phyloP scores from a whole-genome alignment of 1,140 invertebrate species.

The Anoplolepis gracilipes region DNA sequence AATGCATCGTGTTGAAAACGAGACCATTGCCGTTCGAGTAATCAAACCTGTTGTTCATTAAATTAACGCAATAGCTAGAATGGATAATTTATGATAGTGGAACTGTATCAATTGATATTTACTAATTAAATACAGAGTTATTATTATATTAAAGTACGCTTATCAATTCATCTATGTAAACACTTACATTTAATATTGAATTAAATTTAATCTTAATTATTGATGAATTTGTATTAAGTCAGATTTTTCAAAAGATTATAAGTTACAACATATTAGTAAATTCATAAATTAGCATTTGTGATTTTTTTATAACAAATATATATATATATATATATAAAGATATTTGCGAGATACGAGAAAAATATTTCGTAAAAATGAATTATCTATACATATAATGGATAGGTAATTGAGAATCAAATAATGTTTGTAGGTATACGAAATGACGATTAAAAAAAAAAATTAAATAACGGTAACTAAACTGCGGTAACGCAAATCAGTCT shows the following conservation, averaged over 20 bases:
- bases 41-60: constrained; percentile 42
- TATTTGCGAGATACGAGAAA: background rate
- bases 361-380: background rate
- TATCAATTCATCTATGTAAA: constrained; percentile 5
- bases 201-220: constrained; percentile 2
- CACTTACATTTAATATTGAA: background rate
- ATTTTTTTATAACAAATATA: background rate
- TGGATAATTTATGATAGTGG: constrained; percentile 26
- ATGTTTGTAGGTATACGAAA: background rate
- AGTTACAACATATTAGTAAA: background rate
- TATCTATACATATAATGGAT: background rate
- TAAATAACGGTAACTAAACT: too few species aligned
- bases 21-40: constrained; percentile 39
- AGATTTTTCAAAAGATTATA: background rate
- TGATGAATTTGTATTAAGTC: constrained; percentile 5
- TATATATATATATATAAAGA: background rate
- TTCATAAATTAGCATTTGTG: background rate
- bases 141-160: constrained; percentile 41
- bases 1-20: constrained; percentile 38
- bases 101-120: constrained; percentile 40
- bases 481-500: constrained; percentile 41
- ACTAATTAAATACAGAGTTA: constrained; percentile 37
- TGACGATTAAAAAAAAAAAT: too few species aligned
- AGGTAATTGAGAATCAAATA: background rate
- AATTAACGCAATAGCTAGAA: constrained; percentile 47